phyloP scores from a whole-genome alignment of 2,888 invertebrate species.

The Eupithecia pulchellata region DNA sequence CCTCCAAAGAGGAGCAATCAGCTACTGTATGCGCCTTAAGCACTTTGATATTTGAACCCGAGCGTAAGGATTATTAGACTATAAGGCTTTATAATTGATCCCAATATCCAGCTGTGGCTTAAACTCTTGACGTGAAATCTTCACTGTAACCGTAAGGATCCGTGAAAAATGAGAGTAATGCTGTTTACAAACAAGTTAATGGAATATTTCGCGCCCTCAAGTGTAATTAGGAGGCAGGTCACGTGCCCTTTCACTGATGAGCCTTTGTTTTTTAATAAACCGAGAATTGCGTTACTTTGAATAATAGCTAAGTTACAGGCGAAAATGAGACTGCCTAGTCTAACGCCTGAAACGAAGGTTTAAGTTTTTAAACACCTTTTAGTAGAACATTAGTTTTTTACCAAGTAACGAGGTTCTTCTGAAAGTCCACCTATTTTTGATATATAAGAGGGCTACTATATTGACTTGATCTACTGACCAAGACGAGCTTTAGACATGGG shows the following conservation, averaged over 20 bases:
- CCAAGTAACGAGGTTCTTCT: neutral
- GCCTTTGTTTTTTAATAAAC: slow-evolving; percentile 15
- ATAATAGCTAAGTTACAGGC: neutral
- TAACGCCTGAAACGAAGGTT: neutral
- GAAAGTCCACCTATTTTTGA: neutral
- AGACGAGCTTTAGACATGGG: neutral
- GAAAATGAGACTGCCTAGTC: neutral
- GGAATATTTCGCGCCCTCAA: slow-evolving; percentile 10
- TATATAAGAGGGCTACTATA: too few relatives aligned
- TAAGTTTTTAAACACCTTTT: too few relatives aligned
- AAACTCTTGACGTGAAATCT: too few relatives aligned
- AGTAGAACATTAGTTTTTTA: neutral
- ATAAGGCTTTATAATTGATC: neutral
- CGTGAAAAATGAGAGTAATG: slow-evolving; percentile 8
- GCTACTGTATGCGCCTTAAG: too few relatives aligned
- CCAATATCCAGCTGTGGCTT: neutral
- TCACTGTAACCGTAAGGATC: too few relatives aligned
- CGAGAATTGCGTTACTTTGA: neutral
- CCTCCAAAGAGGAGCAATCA: too few relatives aligned
- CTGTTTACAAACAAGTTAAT: slow-evolving; percentile 27
- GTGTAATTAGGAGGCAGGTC: slow-evolving; percentile 18
- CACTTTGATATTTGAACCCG: too few relatives aligned
- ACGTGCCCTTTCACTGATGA: slow-evolving; percentile 22
- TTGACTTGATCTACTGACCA: neutral
- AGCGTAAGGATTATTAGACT: too few relatives aligned